A percentile compares a stretch with the other conserved stretches of the same genome.
phyloP scores from a whole-genome alignment of 2,113 vertebrate species.

The Syngnathus typhle region DNA sequence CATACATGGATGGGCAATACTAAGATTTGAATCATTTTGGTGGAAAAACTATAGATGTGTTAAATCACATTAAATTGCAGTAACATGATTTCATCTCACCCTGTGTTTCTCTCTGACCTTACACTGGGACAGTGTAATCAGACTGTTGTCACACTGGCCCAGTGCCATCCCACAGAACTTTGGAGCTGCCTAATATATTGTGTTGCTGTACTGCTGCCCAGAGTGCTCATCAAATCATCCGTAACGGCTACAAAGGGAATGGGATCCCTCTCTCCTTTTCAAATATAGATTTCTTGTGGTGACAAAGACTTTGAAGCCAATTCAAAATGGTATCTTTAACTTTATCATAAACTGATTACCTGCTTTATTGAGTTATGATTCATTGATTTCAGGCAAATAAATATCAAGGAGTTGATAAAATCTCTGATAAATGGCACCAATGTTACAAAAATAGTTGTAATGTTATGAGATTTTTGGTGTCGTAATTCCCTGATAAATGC shows the following conservation, averaged over 20 bases:
- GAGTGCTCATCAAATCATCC: slow-evolving; percentile 46
- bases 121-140: slow-evolving; percentile 12
- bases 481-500: too few species aligned
- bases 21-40: not conserved
- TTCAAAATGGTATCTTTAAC: not conserved
- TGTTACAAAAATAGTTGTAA: not conserved
- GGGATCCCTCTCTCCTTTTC: slow-evolving; percentile 10
- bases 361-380: not conserved
- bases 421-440: not conserved
- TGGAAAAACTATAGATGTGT: slow-evolving; percentile 7
- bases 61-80: not conserved
- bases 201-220: slow-evolving; percentile 37
- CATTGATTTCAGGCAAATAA: not conserved
- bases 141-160: slow-evolving; percentile 20
- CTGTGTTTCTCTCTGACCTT: slow-evolving; percentile 36
- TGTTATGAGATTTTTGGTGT: not conserved
- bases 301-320: not conserved
- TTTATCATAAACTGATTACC: not conserved
- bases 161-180: slow-evolving; percentile 22
- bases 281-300: slow-evolving; percentile 4
- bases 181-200: slow-evolving; percentile 50
- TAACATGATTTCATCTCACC: slow-evolving; percentile 24
- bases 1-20: not conserved
- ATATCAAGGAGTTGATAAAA: not conserved
- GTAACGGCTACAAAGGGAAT: slow-evolving; percentile 33